Base-by-base conservation (phyloP, 2,888 invertebrate species). In the Calliphora vomitoria region DNA sequence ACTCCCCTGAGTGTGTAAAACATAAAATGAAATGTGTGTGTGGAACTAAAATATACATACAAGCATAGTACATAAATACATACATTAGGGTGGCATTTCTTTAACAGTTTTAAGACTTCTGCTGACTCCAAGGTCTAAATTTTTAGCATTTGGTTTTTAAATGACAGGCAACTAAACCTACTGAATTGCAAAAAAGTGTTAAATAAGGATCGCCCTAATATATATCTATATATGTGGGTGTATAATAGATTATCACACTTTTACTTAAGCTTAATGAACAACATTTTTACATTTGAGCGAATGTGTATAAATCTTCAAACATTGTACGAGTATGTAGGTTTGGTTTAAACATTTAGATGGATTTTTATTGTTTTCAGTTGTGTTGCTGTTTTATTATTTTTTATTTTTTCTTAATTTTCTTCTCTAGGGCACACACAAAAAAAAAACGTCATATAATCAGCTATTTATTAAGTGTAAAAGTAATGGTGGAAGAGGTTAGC, bases 211-310 rank as follows among this genome's bases (percentile, higher is more conserved):
- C n/a, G n/a, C n/a, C n/a, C n/a, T n/a, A n/a, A n/a, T n/a, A n/a
- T n/a, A n/a, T n/a, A n/a, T n/a, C n/a, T 41, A 25, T 25, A 25
- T 66, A 55, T 44, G 64, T 58, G 58, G 50, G 35, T 72, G 76
- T 58, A n/a, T 66, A 78, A 68, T 72, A 62, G 82, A 78, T 86
- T 86, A 86, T 82, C 78, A 53, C 78, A 72, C 76, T 82, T 72
- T 66, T 64, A 64, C 60, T 78, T 66, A 53, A 78, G 72, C 81
- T 68, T 74, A 82, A 78, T 78, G 85, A 78, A 82, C 58, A 82
- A 47, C 25, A 72, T 58, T 76, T 82, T 66, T 58, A 31, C 72
- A 68, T 82, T 72, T 72, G 4, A 2, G 8, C 15, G 38, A 55
- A 35, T 44, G 38, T 13, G 31, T 44, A 18, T 31, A 8, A 3